phyloP scores from a whole-genome alignment of 1,140 invertebrate species.

The Zaprionus inermis region DNA sequence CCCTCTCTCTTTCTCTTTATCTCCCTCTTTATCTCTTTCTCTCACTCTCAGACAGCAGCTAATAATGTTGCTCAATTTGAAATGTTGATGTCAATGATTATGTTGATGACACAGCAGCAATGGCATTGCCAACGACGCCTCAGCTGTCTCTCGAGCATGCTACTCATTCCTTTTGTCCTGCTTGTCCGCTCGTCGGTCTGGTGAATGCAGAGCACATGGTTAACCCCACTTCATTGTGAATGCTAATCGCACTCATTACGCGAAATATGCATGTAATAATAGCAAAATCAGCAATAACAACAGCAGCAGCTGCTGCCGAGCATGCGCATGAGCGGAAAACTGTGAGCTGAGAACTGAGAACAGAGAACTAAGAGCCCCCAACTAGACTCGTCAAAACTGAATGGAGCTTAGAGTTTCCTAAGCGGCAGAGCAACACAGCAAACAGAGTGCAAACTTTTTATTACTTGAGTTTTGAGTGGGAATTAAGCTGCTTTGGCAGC shows the following conservation, averaged over 20 bases:
- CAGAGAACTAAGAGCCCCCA: neutral
- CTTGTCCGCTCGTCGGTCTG: neutral
- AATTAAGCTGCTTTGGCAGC: neutral
- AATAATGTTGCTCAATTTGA: slow-evolving; percentile 77
- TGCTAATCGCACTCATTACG: slow-evolving; percentile 82
- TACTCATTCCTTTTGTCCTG: neutral
- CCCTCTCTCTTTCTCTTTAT: neutral
- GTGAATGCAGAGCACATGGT: slow-evolving; percentile 74
- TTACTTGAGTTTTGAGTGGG: neutral
- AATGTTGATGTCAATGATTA: slow-evolving; percentile 76
- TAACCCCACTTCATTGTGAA: slow-evolving; percentile 80
- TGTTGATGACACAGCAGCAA: slow-evolving; percentile 67
- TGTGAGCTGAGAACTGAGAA: neutral
- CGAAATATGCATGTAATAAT: slow-evolving; percentile 82
- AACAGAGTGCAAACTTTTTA: no score
- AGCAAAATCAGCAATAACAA: slow-evolving; percentile 64
- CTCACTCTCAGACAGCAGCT: neutral
- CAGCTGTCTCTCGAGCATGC: slow-evolving; percentile 7
- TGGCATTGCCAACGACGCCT: slow-evolving; percentile 14
- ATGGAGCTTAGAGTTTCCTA: no score
- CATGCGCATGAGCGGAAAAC: slow-evolving; percentile 18
- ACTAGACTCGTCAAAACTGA: neutral
- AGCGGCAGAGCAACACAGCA: no score
- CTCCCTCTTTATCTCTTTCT: neutral
- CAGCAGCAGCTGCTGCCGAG: slow-evolving; percentile 22